phyloP scores from a whole-genome alignment of 2,888 invertebrate genomes.

The Entomobrya proxima region DNA sequence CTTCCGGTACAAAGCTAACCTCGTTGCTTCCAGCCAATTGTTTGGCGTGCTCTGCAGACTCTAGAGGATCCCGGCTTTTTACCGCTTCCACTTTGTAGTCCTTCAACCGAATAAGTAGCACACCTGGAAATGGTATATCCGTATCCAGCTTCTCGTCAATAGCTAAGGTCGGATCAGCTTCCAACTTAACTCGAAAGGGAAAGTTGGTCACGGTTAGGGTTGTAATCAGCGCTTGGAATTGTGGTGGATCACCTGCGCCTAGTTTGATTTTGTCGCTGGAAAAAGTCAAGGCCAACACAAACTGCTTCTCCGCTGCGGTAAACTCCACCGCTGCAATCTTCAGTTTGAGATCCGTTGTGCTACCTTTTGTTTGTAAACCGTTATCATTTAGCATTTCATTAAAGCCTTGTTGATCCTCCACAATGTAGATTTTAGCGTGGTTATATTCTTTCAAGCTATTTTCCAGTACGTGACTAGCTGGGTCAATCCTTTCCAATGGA shows the following conservation, averaged over 20 bases:
- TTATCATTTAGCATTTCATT: no score
- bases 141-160: conserved; percentile 33
- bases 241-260: background rate
- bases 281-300: conserved; percentile 57
- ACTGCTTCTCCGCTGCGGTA: conserved; percentile 68
- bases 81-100: background rate
- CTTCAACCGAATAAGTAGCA: conserved; percentile 30
- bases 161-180: background rate
- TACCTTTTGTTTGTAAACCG: no score
- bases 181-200: conserved; percentile 17
- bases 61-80: background rate
- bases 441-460: conserved; percentile 20
- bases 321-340: conserved; percentile 47
- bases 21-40: background rate
- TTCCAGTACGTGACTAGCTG: background rate
- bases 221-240: conserved; percentile 42
- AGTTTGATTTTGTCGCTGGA: background rate
- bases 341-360: background rate
- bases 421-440: conserved; percentile 34
- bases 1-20: background rate
- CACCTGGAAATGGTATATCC: conserved; percentile 50
- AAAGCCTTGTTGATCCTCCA: conserved; percentile 22
- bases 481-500: conserved; percentile 12
- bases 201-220: conserved; percentile 36
- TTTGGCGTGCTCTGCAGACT: background rate